phyloP scores from a whole-genome alignment of 2,888 invertebrate species.

The Saturnia japonica region DNA sequence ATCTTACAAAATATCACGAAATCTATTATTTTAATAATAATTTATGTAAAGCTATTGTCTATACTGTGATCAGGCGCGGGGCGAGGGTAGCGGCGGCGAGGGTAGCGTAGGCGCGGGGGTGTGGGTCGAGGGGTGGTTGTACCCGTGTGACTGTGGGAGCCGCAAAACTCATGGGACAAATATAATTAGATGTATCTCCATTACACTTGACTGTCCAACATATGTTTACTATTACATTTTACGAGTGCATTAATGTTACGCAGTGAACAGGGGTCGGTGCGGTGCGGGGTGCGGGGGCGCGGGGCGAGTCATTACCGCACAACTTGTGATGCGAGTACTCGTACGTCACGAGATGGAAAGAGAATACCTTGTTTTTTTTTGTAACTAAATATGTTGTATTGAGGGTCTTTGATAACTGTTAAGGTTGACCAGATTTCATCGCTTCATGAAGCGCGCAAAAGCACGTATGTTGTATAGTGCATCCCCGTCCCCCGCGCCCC shows the following conservation, averaged over 20 bases:
- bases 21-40: no score
- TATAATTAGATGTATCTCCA: neutral
- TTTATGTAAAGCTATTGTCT: no score
- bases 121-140: no score
- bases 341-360: neutral
- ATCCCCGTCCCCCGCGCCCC: neutral
- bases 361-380: no score
- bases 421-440: no score
- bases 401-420: no score
- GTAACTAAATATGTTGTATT: no score
- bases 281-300: neutral
- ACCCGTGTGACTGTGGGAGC: neutral
- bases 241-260: neutral
- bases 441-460: neutral
- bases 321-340: no score
- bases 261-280: neutral
- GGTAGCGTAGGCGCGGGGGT: no score
- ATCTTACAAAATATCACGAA: no score
- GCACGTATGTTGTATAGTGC: neutral
- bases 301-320: neutral
- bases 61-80: no score
- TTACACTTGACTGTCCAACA: conserved; percentile 1
- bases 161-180: neutral
- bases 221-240: conserved; percentile 15
- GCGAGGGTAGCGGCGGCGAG: no score